Base-by-base conservation (phyloP, 2,888 invertebrate genomes). In the Synanthedon andrenaeformis region DNA sequence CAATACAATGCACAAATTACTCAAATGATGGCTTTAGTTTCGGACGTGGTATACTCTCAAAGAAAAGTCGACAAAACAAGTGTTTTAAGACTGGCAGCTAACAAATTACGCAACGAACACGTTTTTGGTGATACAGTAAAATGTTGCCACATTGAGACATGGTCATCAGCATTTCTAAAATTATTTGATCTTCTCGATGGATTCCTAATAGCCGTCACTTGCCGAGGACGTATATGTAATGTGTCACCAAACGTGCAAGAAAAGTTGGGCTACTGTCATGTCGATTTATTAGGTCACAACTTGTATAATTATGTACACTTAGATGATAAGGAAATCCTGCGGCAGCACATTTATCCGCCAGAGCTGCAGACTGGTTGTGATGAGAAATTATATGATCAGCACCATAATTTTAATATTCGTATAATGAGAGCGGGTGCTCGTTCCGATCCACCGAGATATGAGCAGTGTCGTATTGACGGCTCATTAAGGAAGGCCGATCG, bases 11-110 rank as follows among this genome's bases (percentile, higher is more conserved):
- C 91, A 41, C 93, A 93, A 74, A 96, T 98, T 66, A 90, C 91
- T 56, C 93, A 94, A 74, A 90, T 97, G 76, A 94, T 94, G 59
- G 89, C 91, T 51, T 89, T 96, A 68, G 92, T 97, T 60, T 94
- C 96, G n/a, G 91, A 94, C 77, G 93, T 96, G 55, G 91, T 94
- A 50, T 91, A 91, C 70, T 94, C 95, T 58, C 91, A 94, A 52
- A 92, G 95, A 62, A 92, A 94, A 69, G 91, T 96, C 70, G 97
- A 97, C 82, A 97, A 97, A 83, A 96, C 96, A 23, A 95, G 95
- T 62, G 93, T 97, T 51, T 88, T 98, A 53, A 90, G 97, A 63
- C 91, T 96, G 56, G 93, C 96, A 1, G 96, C 96, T 52, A 94
- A 95, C 64, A 95, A 93, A 74, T 89, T 97, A 48, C 90, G 96